A percentile compares a stretch with the other conserved stretches of the same genome.
phyloP scores from a whole-genome alignment of 2,797 vertebrate genomes.

The Clarias laeviceps region DNA sequence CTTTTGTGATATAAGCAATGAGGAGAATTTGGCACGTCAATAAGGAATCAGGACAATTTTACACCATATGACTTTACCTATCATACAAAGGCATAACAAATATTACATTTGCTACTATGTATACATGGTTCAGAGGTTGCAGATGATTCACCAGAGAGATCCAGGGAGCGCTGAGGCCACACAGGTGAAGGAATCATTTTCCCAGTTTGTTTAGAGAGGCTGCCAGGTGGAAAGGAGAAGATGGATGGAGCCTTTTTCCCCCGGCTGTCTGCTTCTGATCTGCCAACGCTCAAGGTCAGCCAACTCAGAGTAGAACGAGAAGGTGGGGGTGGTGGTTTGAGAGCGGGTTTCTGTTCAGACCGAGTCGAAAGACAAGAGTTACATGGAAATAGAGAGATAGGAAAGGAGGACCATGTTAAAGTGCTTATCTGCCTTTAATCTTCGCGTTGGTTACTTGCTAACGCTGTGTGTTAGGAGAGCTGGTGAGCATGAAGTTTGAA shows the following conservation, averaged over 20 bases:
- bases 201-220: conserved; percentile 72
- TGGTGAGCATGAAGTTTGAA: not conserved
- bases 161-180: conserved; percentile 64
- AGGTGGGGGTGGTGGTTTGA: conserved; percentile 51
- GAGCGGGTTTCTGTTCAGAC: conserved; percentile 14
- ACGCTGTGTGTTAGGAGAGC: not conserved
- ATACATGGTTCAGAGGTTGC: conserved; percentile 66
- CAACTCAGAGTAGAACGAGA: conserved; percentile 56
- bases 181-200: conserved; percentile 70
- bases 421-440: conserved; percentile 40
- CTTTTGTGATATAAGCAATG: not conserved
- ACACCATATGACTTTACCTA: not conserved
- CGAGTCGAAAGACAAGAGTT: conserved; percentile 32
- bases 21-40: not conserved
- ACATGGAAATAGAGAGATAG: conserved; percentile 20
- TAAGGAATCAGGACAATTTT: not conserved
- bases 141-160: conserved; percentile 71
- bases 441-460: conserved; percentile 36
- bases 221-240: conserved; percentile 66
- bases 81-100: not conserved
- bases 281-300: conserved; percentile 75
- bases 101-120: not conserved
- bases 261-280: conserved; percentile 69
- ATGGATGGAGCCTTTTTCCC: conserved; percentile 69
- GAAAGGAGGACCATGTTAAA: conserved; percentile 39